phyloP scores from a whole-genome alignment of 1,140 invertebrate species.

The Hyposmocoma kahamanoa region DNA sequence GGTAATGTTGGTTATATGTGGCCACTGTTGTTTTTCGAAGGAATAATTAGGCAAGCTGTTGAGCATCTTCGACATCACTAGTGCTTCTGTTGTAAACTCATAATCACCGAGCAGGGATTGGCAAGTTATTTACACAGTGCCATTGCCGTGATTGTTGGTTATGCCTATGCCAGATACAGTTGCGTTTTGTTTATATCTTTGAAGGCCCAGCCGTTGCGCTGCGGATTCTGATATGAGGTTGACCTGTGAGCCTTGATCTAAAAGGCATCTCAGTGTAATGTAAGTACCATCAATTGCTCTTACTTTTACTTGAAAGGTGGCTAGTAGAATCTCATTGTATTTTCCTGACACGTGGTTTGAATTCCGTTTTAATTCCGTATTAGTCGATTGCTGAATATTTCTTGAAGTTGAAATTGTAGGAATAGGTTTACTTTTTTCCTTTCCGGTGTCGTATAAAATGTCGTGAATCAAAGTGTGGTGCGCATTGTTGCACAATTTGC shows the following conservation, averaged over 20 bases:
- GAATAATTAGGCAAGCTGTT: constrained; percentile 7
- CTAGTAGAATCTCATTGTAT: not conserved
- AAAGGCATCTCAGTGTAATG: not conserved
- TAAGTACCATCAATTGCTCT: not conserved
- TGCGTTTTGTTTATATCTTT: not conserved
- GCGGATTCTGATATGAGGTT: constrained; percentile 7
- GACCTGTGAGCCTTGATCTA: not conserved
- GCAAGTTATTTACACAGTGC: constrained; percentile 2
- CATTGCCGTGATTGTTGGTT: not conserved
- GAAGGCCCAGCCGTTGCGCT: constrained; percentile 4
- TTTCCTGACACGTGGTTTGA: not conserved
- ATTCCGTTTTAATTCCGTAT: not conserved
- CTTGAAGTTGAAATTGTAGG: not conserved
- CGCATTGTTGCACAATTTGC: constrained; percentile 12
- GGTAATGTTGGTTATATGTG: constrained; percentile 6
- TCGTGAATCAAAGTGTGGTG: constrained; percentile 16
- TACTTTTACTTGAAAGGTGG: not conserved
- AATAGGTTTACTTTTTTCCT: not conserved
- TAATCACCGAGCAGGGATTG: constrained; percentile 9
- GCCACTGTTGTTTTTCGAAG: not conserved
- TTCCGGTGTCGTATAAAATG: not conserved
- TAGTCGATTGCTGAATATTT: not conserved
- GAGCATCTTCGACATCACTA: constrained; percentile 5
- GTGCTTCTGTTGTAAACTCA: constrained; percentile 5
- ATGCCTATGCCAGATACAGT: constrained; percentile 6